These are phyloP conservation scores for silkworm (Bombyx mori) DNA, from an alignment of 1,140 invertebrate species.

Conservation along the genomic window ASM3026992v2 NC_085113.1:8868001-8868500, in stretches of 20 bases:
- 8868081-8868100: neutral
- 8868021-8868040: neutral
- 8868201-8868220: neutral
- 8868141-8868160: neutral
- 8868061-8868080: too few relatives aligned
- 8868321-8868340: slow-evolving; percentile 25
- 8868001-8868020: too few relatives aligned
- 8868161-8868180: too few relatives aligned
- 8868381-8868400: too few relatives aligned
- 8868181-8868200: neutral
- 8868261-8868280: slow-evolving; percentile 28
- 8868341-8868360: slow-evolving; percentile 31
- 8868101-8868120: neutral
- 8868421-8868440: too few relatives aligned
- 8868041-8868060: too few relatives aligned
- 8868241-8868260: slow-evolving; percentile 6
- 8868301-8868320: slow-evolving; percentile 15
- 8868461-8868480: too few relatives aligned
- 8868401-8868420: too few relatives aligned
- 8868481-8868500: too few relatives aligned
- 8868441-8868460: too few relatives aligned
- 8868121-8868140: neutral
- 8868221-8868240: neutral
- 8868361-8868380: neutral
- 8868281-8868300: slow-evolving; percentile 35